Evolutionary conservation across 1,140 invertebrate species (phyloP).

Genomic region (Platorchestia sp.): DNA sequence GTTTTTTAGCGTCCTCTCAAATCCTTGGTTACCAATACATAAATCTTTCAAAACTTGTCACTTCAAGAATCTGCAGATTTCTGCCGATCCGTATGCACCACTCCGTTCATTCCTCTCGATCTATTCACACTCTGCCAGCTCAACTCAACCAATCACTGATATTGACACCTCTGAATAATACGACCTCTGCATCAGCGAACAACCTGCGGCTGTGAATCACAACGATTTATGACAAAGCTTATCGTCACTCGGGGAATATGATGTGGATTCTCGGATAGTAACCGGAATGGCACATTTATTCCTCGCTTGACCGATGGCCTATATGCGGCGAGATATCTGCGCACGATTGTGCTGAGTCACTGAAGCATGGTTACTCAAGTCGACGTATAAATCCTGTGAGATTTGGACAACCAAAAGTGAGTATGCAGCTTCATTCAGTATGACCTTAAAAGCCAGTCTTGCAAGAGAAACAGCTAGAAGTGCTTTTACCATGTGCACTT

Average conservation of each 20-base stretch:
- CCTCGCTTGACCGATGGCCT: not conserved
- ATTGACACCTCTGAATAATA: not conserved
- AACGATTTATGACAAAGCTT: not conserved
- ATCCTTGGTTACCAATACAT: not conserved
- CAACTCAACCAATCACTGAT: not conserved
- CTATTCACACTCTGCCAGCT: not conserved
- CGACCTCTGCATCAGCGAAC: not conserved
- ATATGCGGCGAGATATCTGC: not conserved
- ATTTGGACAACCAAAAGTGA: not conserved
- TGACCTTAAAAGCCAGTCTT: not conserved
- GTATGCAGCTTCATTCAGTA: not conserved
- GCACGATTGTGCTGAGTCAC: not conserved
- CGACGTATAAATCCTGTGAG: not conserved
- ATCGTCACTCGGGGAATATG: slow-evolving; percentile 6
- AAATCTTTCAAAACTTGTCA: not conserved
- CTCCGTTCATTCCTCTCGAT: not conserved
- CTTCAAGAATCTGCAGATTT: not conserved
- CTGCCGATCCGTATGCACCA: not conserved
- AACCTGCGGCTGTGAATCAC: not conserved
- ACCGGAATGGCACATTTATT: not conserved
- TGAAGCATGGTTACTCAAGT: not conserved
- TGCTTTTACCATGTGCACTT: too few relatives aligned
- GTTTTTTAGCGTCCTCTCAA: too few relatives aligned
- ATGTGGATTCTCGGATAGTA: not conserved
- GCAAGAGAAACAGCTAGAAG: too few relatives aligned